These are phyloP conservation scores for Tapirus indicus DNA, from an alignment of 2,797 vertebrate genomes.

Conservation along the genomic window DNA sequence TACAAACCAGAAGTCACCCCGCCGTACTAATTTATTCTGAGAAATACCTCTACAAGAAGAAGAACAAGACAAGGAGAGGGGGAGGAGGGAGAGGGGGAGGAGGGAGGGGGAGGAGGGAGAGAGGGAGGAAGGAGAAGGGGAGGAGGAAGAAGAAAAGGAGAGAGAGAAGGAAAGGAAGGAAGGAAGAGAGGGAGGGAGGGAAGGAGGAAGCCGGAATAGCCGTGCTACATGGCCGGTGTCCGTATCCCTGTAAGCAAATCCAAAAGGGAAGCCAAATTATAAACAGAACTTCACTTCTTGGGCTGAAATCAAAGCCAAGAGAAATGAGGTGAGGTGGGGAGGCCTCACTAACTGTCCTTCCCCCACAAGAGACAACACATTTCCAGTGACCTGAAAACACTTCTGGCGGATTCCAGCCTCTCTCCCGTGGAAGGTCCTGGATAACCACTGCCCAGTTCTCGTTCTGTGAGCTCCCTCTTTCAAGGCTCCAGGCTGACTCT, in stretches of 20 bases:
- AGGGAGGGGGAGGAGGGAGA: no score
- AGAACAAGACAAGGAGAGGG: neutral
- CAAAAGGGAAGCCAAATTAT: neutral
- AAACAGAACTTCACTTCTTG: neutral
- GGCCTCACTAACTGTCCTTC: neutral
- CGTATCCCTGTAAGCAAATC: neutral
- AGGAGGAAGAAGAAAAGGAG: no score
- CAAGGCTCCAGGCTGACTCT: neutral
- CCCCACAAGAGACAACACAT: neutral
- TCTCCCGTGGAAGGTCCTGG: neutral
- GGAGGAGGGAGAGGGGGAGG: rapidly evolving
- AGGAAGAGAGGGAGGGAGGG: no score
- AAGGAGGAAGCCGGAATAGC: neutral
- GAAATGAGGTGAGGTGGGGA: neutral
- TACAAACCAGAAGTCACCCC: neutral
- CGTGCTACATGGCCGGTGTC: neutral
- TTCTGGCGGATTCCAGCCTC: neutral
- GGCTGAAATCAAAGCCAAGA: neutral
- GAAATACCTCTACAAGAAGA: neutral
- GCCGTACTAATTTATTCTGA: neutral
- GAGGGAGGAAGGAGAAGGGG: neutral
- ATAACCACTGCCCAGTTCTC: neutral
- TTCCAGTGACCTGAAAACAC: neutral
- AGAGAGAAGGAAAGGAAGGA: neutral
- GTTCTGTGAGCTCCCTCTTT: neutral